Base-by-base conservation (phyloP, 2,888 invertebrate species). In the Heterodera filipjevi region DNA sequence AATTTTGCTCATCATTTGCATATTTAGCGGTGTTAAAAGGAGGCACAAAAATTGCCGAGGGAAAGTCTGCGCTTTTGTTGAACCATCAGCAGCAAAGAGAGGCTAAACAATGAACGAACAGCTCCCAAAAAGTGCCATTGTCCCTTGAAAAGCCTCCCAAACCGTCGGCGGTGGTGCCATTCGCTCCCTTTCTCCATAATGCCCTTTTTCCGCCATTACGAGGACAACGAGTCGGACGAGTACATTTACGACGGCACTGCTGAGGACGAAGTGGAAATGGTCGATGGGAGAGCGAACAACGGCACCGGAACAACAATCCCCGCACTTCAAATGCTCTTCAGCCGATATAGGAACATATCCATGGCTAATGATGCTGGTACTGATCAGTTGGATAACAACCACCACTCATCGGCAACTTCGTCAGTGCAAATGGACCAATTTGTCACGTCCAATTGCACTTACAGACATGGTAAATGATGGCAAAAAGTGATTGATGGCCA, bases 401-500 rank as follows among this genome's bases (percentile, higher is more conserved):
- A 5, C 12, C 33, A 10, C 35, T n/a, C 68, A 14, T 68, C 68
- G 68, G 68, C 68, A 68, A 68, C 68, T 32, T 35, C 35, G 68
- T 10, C 68, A 2, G 27, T 33, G 66, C 14, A 33, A 74, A 30
- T 30, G 44, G 33, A 75, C 35, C 16, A 16, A 44, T 27, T 53
- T 44, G 66, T 6, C 44, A 75, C 22, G 19, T 14, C 64, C 30
- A 75, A 75, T 33, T 75, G 75, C 66, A 75, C 75, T 14, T 75
- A 75, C 66, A 75, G 75, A 75, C 66, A 75, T 35, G 75, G 73
- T 73, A 59, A 72, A 5, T 22, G 19, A 8, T 27, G 59, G 12
- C 39, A 12, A 39, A 39, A 39, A 12, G 1, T 14, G 16, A 6
- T 2, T 59, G 8, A 27, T 27, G 59, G 6, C 27, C 59, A n/a